A percentile compares a stretch with the other conserved stretches of the same genome.
These are phyloP conservation scores for Platorchestia sp. DNA, from an alignment of 1,140 invertebrate genomes.

Conservation along the genomic window DNA sequence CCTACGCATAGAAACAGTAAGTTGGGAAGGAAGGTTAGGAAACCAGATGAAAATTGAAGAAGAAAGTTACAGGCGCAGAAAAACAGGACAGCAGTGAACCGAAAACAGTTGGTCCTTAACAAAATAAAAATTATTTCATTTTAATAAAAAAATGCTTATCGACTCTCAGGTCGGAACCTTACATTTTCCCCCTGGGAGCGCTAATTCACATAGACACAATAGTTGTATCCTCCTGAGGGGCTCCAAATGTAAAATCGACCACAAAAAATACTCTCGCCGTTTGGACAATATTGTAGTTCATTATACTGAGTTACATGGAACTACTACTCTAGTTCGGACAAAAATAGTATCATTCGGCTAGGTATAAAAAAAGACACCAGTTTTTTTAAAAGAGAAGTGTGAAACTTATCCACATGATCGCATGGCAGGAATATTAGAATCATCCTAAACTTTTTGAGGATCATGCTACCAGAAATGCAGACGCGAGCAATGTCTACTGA, in stretches of 20 bases:
- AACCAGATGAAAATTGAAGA: too few species aligned
- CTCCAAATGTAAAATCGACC: background rate
- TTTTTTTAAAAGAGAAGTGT: background rate
- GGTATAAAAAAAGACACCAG: background rate
- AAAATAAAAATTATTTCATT: too few species aligned
- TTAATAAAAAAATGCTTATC: too few species aligned
- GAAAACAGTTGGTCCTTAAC: too few species aligned
- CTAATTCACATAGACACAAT: too few species aligned
- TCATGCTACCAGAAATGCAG: background rate
- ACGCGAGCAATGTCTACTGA: background rate
- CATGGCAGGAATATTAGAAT: background rate
- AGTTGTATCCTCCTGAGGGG: too few species aligned
- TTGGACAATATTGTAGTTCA: background rate
- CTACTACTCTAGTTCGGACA: background rate
- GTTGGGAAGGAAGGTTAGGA: too few species aligned
- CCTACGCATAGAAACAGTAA: too few species aligned
- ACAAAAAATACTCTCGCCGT: background rate
- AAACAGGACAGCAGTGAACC: too few species aligned
- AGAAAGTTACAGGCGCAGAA: too few species aligned
- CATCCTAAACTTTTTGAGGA: background rate
- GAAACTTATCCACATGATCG: background rate
- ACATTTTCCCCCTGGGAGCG: too few species aligned
- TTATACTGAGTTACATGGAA: background rate
- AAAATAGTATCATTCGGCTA: background rate
- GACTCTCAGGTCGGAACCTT: too few species aligned